Base-by-base conservation (phyloP, 1,140 invertebrate species). In the Drosophila carrolli region DNA sequence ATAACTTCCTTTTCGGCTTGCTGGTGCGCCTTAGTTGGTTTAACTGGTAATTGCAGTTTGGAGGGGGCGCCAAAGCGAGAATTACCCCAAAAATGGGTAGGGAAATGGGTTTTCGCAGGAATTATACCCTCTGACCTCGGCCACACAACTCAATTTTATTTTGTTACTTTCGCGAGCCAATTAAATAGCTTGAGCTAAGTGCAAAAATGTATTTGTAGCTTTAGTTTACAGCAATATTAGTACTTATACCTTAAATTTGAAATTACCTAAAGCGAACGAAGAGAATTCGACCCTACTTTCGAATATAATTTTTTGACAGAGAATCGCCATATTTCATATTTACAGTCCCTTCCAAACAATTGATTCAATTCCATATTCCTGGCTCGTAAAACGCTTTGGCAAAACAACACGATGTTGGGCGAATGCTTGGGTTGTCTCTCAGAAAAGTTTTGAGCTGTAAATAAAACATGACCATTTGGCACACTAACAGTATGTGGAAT, bases 401-500 rank as follows among this genome's bases (percentile, higher is more conserved):
- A 71, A 50, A 71, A 70, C 16, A 68, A 70, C 43, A 16, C 37
- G 10, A 27, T 19, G 44, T 44, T 29, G 37, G 9, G 16, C 8
- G 27, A 27, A 38, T 47, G 40, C 43, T 66, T 29, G 35, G 51
- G 16, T 19, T 71, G 67, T 71, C 66, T 50, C 68, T 72, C 44
- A 41, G 35, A 43, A 70, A 72, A 71, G 44, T 71, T 71, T 70
- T 41, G 51, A 35, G 44, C 66, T 72, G 68, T 72, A 72, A 72
- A 71, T 72, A 72, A 72, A 58, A 71, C 48, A 71, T 58, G 58
- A 68, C 38, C 67, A 72, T 50, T 72, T 72, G 68, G 68, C 68
- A 72, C 67, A 72, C 53, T 71, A 72, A 70, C 67, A 27, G 51
- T 58, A 14, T 57, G 47, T 47, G 65, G 66, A 48, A 71, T 48